Evolutionary conservation across 2,113 vertebrate genomes (phyloP).

Genomic region (Andinoacara biseriatus): DNA sequence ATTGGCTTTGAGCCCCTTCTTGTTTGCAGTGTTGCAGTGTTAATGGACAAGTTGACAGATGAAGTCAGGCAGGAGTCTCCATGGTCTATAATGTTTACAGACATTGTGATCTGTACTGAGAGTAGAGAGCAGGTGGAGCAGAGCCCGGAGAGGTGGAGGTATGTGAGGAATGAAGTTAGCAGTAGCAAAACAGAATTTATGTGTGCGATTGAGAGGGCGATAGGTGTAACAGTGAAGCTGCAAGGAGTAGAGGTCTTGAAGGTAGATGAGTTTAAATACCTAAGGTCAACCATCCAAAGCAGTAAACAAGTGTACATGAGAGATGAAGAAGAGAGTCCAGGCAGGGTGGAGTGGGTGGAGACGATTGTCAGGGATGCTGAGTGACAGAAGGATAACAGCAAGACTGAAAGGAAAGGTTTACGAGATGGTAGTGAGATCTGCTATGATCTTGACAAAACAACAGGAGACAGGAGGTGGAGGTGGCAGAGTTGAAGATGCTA

Average conservation of each 20-base stretch:
- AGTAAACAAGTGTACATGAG: not conserved
- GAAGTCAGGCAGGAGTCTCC: not conserved
- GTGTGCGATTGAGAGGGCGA: not conserved
- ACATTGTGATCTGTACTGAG: fast-evolving
- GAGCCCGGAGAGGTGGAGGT: not conserved
- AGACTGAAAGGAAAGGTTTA: not conserved
- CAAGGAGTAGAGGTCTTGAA: too few relatives aligned
- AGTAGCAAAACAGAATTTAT: not conserved
- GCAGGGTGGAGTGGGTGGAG: not conserved
- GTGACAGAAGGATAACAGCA: not conserved
- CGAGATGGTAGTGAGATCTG: not conserved
- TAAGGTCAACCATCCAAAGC: not conserved
- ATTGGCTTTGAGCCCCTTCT: too few relatives aligned
- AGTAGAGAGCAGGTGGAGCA: not conserved
- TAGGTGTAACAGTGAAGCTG: not conserved
- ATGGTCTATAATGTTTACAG: not conserved
- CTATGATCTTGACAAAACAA: not conserved
- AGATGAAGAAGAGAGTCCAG: not conserved
- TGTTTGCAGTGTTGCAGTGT: too few relatives aligned
- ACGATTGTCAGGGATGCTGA: not conserved
- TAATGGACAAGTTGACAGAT: not conserved
- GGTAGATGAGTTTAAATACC: not conserved
- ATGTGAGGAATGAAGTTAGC: not conserved
- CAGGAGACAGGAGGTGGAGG: not conserved
- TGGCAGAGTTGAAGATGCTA: not conserved